phyloP scores from a whole-genome alignment of 2,888 invertebrate species.

The Drymonia ruficornis region DNA sequence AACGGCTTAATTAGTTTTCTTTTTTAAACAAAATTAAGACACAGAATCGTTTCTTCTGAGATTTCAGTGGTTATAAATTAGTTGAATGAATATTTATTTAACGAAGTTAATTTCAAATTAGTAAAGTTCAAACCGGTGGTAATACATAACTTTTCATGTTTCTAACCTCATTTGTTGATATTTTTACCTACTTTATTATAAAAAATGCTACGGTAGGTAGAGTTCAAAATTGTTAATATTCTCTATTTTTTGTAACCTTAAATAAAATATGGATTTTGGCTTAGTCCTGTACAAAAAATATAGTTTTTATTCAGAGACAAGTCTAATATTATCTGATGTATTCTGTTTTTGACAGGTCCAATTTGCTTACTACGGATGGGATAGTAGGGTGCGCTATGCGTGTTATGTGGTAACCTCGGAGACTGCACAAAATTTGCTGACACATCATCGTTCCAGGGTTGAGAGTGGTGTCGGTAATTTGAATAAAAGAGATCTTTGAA shows the following conservation, averaged over 20 bases:
- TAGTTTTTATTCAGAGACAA: too few relatives aligned
- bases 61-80: not conserved
- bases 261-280: too few relatives aligned
- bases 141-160: too few relatives aligned
- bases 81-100: not conserved
- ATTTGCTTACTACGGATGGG: not conserved
- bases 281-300: too few relatives aligned
- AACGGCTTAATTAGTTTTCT: slow-evolving; percentile 48
- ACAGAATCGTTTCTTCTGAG: not conserved
- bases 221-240: too few relatives aligned
- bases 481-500: not conserved
- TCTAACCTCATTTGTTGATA: too few relatives aligned
- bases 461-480: slow-evolving; percentile 50
- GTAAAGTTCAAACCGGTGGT: too few relatives aligned
- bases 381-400: not conserved
- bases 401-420: slow-evolving; percentile 1
- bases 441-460: slow-evolving; percentile 28
- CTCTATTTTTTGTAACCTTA: too few relatives aligned
- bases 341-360: not conserved
- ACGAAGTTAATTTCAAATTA: too few relatives aligned
- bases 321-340: not conserved
- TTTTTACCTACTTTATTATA: too few relatives aligned
- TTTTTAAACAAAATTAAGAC: slow-evolving; percentile 32
- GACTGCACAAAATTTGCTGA: slow-evolving; percentile 15
- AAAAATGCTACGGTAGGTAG: too few relatives aligned